Evolutionary conservation across 1,140 invertebrate species (phyloP).

Genomic region (Hesperophylax magnus): DNA sequence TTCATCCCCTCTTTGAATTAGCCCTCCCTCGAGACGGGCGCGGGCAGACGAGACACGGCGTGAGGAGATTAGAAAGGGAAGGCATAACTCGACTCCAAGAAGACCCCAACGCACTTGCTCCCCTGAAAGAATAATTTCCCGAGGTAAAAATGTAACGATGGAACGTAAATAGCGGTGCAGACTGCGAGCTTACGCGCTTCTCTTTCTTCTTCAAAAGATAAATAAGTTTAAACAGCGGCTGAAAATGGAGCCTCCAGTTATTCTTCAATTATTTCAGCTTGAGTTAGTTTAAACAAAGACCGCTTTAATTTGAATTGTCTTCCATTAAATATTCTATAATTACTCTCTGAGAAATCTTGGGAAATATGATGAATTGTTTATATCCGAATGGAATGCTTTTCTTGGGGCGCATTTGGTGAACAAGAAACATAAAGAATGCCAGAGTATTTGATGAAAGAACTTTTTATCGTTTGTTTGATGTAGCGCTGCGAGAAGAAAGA

Average conservation of each 20-base stretch:
- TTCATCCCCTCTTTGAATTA: constrained; percentile 51
- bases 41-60: constrained; percentile 21
- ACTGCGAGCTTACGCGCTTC: constrained; percentile 15
- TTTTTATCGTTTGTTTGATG: constrained; percentile 54
- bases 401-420: constrained; percentile 42
- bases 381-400: constrained; percentile 51
- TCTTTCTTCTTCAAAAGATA: constrained; percentile 44
- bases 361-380: constrained; percentile 57
- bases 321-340: constrained; percentile 55
- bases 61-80: constrained; percentile 53
- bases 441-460: constrained; percentile 52
- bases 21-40: constrained; percentile 41
- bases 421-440: constrained; percentile 47
- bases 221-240: constrained; percentile 54
- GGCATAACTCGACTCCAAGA: constrained; percentile 23
- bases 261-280: constrained; percentile 57
- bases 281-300: constrained; percentile 57
- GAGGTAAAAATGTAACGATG: constrained; percentile 49
- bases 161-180: constrained; percentile 31
- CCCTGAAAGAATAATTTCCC: constrained; percentile 35
- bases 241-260: constrained; percentile 55
- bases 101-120: constrained; percentile 25
- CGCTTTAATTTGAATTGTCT: constrained; percentile 55
- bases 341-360: constrained; percentile 52
- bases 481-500: constrained; percentile 43